phyloP scores from a whole-genome alignment of 2,888 invertebrate species.

The Spodoptera littoralis region DNA sequence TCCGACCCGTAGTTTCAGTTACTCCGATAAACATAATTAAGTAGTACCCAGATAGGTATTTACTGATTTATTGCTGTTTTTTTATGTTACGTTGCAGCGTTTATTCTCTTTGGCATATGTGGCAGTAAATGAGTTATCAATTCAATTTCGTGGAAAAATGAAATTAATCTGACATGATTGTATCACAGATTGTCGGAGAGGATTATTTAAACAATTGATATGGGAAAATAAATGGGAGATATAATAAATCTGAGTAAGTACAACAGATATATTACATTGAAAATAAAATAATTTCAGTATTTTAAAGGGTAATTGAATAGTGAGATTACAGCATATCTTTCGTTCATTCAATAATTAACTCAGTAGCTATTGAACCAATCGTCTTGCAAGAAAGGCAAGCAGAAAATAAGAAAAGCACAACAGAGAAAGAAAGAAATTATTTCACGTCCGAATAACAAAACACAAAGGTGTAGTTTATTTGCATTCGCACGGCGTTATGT shows the following conservation, averaged over 20 bases:
- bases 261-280: not conserved
- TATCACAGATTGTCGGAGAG: too few species aligned
- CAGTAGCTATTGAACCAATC: conserved; percentile 20
- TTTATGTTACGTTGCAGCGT: conserved; percentile 22
- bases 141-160: too few species aligned
- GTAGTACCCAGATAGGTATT: conserved; percentile 50
- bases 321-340: not conserved
- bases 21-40: conserved; percentile 72
- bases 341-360: conserved; percentile 13
- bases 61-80: conserved; percentile 44
- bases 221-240: too few species aligned
- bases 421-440: conserved; percentile 49
- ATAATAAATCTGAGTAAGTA: too few species aligned
- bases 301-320: not conserved
- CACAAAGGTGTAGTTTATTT: conserved; percentile 58
- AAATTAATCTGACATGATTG: too few species aligned
- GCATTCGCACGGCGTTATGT: conserved; percentile 55
- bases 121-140: not conserved
- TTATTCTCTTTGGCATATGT: conserved; percentile 8
- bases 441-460: conserved; percentile 56
- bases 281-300: conserved; percentile 5
- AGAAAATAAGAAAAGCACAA: conserved; percentile 32
- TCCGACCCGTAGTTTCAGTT: conserved; percentile 67
- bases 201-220: too few species aligned
- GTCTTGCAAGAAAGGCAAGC: conserved; percentile 20